phyloP scores from a whole-genome alignment of 2,797 vertebrate species.

The Poeciliopsis paucimaculata region DNA sequence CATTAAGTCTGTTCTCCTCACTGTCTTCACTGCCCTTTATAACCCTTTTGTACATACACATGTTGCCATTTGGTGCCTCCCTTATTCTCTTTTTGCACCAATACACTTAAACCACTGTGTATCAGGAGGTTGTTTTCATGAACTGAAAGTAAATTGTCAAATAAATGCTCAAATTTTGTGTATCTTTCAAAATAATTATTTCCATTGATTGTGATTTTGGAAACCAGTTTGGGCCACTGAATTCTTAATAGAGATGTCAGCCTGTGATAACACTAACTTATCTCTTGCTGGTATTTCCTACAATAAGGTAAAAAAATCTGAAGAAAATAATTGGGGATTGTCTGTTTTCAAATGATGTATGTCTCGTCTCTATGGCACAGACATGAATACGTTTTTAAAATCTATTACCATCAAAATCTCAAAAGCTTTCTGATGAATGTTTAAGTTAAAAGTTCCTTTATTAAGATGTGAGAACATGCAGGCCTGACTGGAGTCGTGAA shows the following conservation, averaged over 20 bases:
- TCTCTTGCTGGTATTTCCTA: not conserved
- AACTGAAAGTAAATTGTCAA: not conserved
- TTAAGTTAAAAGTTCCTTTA: not conserved
- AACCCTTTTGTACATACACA: not conserved
- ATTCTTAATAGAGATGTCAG: not conserved
- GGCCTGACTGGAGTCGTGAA: not conserved
- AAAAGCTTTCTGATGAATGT: not conserved
- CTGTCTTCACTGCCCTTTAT: conserved; percentile 3
- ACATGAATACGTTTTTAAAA: not conserved
- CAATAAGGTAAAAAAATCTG: not conserved
- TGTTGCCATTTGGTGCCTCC: not conserved
- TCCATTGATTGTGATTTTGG: not conserved
- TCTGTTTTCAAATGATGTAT: not conserved
- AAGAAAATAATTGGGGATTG: not conserved
- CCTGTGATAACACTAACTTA: not conserved
- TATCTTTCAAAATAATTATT: not conserved
- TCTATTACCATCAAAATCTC: not conserved
- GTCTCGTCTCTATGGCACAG: not conserved
- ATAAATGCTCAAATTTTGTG: not conserved
- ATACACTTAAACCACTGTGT: not conserved
- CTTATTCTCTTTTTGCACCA: not conserved
- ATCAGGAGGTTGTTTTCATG: not conserved
- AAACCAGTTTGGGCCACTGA: not conserved
- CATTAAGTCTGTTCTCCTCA: conserved; percentile 16
- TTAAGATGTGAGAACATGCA: not conserved